These are phyloP conservation scores for Goniozus legneri DNA, from an alignment of 1,140 invertebrate species.

Conservation along the genomic window DNA sequence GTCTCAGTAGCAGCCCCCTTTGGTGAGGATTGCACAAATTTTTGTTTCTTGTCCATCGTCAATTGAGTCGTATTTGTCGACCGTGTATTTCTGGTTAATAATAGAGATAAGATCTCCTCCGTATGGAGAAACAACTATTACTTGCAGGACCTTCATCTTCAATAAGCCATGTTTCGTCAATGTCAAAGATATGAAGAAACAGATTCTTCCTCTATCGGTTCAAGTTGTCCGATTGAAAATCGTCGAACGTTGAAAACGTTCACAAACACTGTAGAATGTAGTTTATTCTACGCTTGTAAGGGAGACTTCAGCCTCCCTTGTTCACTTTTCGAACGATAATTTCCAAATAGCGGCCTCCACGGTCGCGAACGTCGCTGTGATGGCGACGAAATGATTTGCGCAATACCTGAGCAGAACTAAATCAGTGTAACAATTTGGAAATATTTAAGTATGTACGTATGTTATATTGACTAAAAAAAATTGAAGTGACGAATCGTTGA, in stretches of 20 bases:
- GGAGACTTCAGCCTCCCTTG: conserved; percentile 58
- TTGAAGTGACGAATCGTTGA: no score
- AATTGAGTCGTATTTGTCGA: conserved; percentile 48
- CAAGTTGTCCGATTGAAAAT: conserved; percentile 16
- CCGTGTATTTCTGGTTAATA: conserved; percentile 34
- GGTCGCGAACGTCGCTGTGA: conserved; percentile 59
- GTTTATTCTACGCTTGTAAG: conserved; percentile 35
- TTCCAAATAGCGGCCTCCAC: conserved; percentile 46
- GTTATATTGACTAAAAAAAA: no score
- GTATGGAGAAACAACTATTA: conserved; percentile 64
- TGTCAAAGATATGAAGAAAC: conserved; percentile 43
- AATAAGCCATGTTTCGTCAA: conserved; percentile 73
- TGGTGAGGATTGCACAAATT: conserved; percentile 59
- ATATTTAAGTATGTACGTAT: no score
- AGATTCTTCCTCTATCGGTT: conserved; percentile 25
- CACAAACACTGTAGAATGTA: conserved; percentile 17
- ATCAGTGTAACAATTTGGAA: no score
- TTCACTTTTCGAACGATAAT: conserved; percentile 58
- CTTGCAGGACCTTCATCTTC: conserved; percentile 68
- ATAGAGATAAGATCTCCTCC: conserved; percentile 61
- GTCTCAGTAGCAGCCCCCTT: conserved; percentile 63
- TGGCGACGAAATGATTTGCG: conserved; percentile 65
- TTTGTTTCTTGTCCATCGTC: conserved; percentile 72
- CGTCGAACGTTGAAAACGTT: conserved; percentile 9
- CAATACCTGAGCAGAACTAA: no score